These are phyloP conservation scores for Bedellia somnulentella DNA, from an alignment of 2,888 invertebrate species.

Conservation along the genomic window DNA sequence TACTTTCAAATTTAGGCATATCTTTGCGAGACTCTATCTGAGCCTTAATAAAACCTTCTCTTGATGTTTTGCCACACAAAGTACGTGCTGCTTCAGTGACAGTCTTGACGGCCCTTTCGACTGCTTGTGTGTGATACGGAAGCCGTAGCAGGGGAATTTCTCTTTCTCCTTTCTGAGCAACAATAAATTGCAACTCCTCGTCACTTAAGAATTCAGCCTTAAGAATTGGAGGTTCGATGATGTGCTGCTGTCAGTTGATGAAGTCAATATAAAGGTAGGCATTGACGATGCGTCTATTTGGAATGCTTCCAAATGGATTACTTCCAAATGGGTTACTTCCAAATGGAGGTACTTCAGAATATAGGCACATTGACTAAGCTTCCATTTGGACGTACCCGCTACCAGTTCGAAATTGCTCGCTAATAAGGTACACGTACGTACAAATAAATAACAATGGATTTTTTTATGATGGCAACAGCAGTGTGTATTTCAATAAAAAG, in stretches of 20 bases:
- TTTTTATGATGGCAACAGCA: not conserved
- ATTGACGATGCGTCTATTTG: slow-evolving; percentile 10
- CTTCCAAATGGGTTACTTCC: too few relatives aligned
- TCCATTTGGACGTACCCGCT: too few relatives aligned
- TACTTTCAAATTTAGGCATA: slow-evolving; percentile 4
- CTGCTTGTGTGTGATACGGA: slow-evolving; percentile 12
- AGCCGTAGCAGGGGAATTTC: slow-evolving; percentile 9
- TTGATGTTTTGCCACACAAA: slow-evolving; percentile 5
- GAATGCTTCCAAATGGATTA: too few relatives aligned
- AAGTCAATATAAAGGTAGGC: slow-evolving; percentile 10
- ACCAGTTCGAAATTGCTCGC: too few relatives aligned
- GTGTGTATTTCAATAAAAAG: not conserved
- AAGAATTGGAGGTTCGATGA: slow-evolving; percentile 7
- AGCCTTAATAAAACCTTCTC: slow-evolving; percentile 8
- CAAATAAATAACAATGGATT: too few relatives aligned
- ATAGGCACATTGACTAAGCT: too few relatives aligned
- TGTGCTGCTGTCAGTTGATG: slow-evolving; percentile 10
- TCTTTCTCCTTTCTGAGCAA: slow-evolving; percentile 6
- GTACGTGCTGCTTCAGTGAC: slow-evolving; percentile 10
- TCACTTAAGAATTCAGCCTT: slow-evolving; percentile 7
- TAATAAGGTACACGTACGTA: too few relatives aligned
- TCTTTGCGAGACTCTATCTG: slow-evolving; percentile 9
- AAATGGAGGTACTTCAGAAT: too few relatives aligned
- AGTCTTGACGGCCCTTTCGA: slow-evolving; percentile 11
- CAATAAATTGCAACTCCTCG: slow-evolving; percentile 7